These are phyloP conservation scores for Isurus oxyrinchus DNA, from an alignment of 2,113 vertebrate genomes.

Conservation along the genomic window DNA sequence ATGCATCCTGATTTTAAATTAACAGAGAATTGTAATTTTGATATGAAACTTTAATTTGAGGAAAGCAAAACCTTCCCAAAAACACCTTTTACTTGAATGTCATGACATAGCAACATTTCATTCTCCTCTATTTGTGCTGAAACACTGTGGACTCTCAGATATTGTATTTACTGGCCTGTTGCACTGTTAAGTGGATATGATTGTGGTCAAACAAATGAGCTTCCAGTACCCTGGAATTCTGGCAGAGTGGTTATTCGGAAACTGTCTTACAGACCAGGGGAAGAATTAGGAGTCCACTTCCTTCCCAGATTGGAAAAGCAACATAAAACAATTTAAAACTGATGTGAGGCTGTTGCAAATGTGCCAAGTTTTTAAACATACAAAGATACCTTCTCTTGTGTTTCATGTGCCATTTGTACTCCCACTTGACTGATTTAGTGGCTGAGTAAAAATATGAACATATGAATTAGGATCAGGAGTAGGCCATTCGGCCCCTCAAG, in stretches of 20 bases:
- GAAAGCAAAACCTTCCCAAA: background rate
- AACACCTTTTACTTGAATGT: background rate
- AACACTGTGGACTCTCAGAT: background rate
- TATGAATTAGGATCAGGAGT: background rate
- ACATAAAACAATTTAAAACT: background rate
- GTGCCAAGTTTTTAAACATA: background rate
- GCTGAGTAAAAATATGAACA: background rate
- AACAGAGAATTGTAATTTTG: background rate
- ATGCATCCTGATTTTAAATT: background rate
- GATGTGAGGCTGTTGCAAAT: background rate
- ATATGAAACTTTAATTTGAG: background rate
- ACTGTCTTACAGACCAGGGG: background rate
- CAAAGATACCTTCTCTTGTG: background rate
- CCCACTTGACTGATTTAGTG: background rate
- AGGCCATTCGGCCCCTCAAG: too few relatives aligned
- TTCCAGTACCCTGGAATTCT: background rate
- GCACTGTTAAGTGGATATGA: background rate
- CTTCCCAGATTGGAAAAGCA: constrained; percentile 4
- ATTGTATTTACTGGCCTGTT: background rate
- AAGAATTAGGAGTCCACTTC: background rate
- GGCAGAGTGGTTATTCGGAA: background rate
- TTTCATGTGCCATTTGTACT: background rate
- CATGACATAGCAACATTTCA: background rate
- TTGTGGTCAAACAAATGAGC: background rate
- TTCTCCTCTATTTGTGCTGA: background rate